These are phyloP conservation scores for Harpegnathos saltator DNA, from an alignment of 1,140 invertebrate species.

Conservation along the genomic window DNA sequence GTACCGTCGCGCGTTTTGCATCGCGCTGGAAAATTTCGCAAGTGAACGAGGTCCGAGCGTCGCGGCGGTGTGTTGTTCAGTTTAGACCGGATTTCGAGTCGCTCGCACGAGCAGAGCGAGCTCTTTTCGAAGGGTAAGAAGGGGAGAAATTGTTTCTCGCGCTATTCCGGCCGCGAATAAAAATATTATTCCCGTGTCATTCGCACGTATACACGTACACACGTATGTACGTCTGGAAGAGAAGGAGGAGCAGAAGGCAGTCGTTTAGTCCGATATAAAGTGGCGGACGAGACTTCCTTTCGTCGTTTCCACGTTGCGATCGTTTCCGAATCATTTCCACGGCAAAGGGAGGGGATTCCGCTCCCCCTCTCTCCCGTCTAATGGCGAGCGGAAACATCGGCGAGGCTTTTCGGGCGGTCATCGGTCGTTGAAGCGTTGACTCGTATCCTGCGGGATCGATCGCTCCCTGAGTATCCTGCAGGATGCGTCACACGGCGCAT, in stretches of 20 bases:
- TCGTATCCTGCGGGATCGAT: slow-evolving; percentile 67
- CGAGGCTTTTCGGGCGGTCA: slow-evolving; percentile 52
- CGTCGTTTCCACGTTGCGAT: slow-evolving; percentile 28
- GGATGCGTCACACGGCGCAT: slow-evolving; percentile 61
- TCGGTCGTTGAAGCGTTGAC: slow-evolving; percentile 52
- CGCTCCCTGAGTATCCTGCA: slow-evolving; percentile 61
- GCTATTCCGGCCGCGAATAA: background rate
- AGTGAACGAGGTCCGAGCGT: too few relatives aligned
- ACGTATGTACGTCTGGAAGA: too few relatives aligned
- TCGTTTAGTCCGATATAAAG: slow-evolving; percentile 37
- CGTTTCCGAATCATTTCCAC: slow-evolving; percentile 38
- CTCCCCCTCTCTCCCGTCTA: background rate
- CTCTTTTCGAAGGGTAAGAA: too few relatives aligned
- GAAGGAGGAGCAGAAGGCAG: too few relatives aligned
- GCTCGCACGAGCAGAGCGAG: too few relatives aligned
- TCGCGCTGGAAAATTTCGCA: too few relatives aligned
- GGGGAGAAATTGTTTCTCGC: background rate
- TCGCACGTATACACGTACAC: too few relatives aligned
- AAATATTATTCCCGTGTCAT: slow-evolving; percentile 4
- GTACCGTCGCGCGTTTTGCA: too few relatives aligned
- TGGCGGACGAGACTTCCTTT: slow-evolving; percentile 22
- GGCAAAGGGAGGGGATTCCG: background rate
- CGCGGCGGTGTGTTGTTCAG: too few relatives aligned
- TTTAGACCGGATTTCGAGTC: too few relatives aligned
- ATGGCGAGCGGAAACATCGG: slow-evolving; percentile 61